Evolutionary conservation across 1,140 invertebrate species (phyloP).

Genomic region (Lutraria rhynchaena): DNA sequence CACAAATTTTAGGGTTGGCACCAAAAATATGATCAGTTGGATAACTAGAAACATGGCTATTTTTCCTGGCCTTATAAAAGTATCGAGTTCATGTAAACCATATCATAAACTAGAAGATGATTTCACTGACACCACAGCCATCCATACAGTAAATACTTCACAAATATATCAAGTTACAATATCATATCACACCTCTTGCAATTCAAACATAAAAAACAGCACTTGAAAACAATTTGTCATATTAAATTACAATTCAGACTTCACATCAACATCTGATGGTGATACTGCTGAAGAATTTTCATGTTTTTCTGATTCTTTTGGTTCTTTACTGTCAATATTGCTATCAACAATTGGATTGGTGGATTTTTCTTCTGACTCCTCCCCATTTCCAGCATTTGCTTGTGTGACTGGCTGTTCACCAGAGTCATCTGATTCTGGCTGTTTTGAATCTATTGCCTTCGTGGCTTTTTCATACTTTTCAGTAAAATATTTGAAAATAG

Average conservation of each 20-base stretch:
- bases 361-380: neutral
- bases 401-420: too few relatives aligned
- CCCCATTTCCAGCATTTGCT: neutral
- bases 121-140: neutral
- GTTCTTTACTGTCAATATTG: neutral
- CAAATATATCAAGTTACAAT: too few relatives aligned
- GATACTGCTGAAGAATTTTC: neutral
- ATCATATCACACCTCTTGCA: too few relatives aligned
- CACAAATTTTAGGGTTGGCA: too few relatives aligned
- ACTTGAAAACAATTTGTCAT: too few relatives aligned
- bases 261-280: neutral
- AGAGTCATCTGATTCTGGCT: too few relatives aligned
- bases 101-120: neutral
- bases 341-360: slow-evolving; percentile 24
- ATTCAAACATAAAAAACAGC: too few relatives aligned
- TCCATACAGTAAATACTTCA: too few relatives aligned
- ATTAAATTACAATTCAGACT: slow-evolving; percentile 15
- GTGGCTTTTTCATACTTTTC: slow-evolving; percentile 43
- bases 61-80: too few relatives aligned
- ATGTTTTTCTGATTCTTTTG: neutral
- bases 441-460: neutral
- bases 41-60: too few relatives aligned
- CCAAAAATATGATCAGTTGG: too few relatives aligned
- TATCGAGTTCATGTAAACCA: neutral
- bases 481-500: slow-evolving; percentile 59